Base-by-base conservation (phyloP, 64 coral and sea anemone genomes). In the Trachythela sp. region DNA sequence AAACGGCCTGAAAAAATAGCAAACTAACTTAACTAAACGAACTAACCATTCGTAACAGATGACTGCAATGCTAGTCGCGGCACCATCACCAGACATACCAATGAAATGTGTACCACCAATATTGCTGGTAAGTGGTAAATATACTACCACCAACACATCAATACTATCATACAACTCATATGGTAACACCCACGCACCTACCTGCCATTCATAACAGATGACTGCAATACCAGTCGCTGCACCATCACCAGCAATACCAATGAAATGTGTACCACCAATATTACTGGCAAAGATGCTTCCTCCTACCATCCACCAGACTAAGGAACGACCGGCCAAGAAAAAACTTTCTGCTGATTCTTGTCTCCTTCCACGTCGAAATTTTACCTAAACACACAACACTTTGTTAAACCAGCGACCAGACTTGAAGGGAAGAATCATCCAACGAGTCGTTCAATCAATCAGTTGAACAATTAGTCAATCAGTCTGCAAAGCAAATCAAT, bases 151-250 rank as follows among this genome's bases (percentile, higher is more conserved):
- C 20, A 36, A 35, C 13, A 33, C 43, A 17, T 22, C 37, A 6
- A 2, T 11, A 6, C 4, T 6, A 45, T 45, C 42, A 45, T 11
- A 45, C 68, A 36, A 72, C 8, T 8, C 4, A 36, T 72, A n/a
- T n/a, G n/a, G n/a, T n/a, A n/a, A n/a, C n/a, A n/a, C n/a, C n/a
- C 37, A 85, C 27, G 31, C 1, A 86, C 14, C 14, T 39, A 95
- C 94, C 94, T 95, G 94, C 94, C 94, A 95, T 48, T 95, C 94
- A 36, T 92, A 95, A 2, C 91, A 95, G 32, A 95, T 88, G 8
- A 95, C 94, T 30, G 87, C 94, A 36, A 95, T 92, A 15, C 94
- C 94, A 17, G 94, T 95, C 14, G 94, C 94, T 4, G 94, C 94
- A 24, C 94, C 94, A 89, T 91, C 92, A 1, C 94, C 94, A 36